Base-by-base conservation (phyloP, 2,888 invertebrate species). In the Athalia circularis region DNA sequence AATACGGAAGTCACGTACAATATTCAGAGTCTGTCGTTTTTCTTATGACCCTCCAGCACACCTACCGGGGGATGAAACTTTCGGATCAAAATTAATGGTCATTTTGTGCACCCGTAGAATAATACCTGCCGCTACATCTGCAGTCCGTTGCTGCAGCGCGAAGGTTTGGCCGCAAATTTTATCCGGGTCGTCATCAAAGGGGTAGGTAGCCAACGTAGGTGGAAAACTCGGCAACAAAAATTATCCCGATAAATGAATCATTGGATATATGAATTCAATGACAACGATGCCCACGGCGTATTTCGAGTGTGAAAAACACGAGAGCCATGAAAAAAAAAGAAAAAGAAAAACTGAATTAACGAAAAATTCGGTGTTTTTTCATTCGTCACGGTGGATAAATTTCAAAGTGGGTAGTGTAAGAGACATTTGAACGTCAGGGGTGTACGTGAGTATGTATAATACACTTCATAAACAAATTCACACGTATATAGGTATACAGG, bases 11-110 rank as follows among this genome's bases (percentile, higher is more conserved):
- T 54, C 9, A 54, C n/a, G 7, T 11, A 4, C 6, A 11, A n/a
- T 54, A 45, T 29, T 43, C 43, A 11, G n/a, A 70, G 8, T n/a
- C 43, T 57, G 52, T 54, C 29, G 57, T 70, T 70, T 68, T 68
- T 70, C 70, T 54, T n/a, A 7, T 54, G 29, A 54, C 29, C 29
- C 29, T 29, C 29, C 29, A 29, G 54, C 13, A 67, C 50, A 15
- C 7, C 13, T n/a, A 54, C 57, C 70, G n/a, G n/a, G 70, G 70
- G 70, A 70, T 54, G 45, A 54, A 70, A 70, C 70, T 70, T 70
- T 70, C 57, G 57, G 43, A 70, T 70, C 54, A 70, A 70, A 70
- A 70, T 70, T 54, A 70, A 70, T 54, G 70, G 54, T 43, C 15
- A 50, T 52, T 45, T 70, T 70, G 70, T 70, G 70, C 54, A 54